Percentiles rank a stretch among this genome's conserved stretches.
Evolutionary conservation across 2,888 invertebrate genomes (phyloP).

Genomic region (Cheilosia vernalis): DNA sequence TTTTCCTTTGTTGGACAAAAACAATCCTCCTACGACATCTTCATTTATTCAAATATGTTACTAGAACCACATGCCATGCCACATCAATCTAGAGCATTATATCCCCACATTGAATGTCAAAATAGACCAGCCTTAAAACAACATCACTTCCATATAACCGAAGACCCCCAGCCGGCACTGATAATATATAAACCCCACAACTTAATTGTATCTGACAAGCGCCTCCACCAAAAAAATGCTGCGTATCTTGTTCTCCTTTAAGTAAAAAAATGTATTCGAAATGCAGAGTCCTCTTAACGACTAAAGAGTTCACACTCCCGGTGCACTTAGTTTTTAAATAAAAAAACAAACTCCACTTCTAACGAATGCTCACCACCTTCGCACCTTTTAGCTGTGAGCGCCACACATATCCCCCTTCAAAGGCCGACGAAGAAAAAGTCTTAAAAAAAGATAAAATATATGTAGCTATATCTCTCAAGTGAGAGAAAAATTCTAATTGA

Average conservation of each 20-base stretch:
- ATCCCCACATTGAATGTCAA: conserved; percentile 50
- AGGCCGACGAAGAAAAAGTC: conserved; percentile 6
- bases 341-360: conserved; percentile 12
- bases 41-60: neutral
- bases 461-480: conserved; percentile 47
- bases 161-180: conserved; percentile 51
- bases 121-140: conserved; percentile 44
- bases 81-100: conserved; percentile 27
- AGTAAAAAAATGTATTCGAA: conserved; percentile 11
- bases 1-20: neutral
- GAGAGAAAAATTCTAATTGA: conserved; percentile 69
- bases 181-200: conserved; percentile 57
- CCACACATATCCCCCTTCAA: conserved; percentile 9
- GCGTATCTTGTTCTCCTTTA: conserved; percentile 20
- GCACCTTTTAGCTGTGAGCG: conserved; percentile 18
- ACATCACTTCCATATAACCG: neutral
- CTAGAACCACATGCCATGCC: conserved; percentile 1
- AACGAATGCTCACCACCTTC: conserved; percentile 40
- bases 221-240: conserved; percentile 54
- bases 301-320: conserved; percentile 57
- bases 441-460: conserved; percentile 29
- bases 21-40: neutral
- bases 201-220: conserved; percentile 71
- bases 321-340: conserved; percentile 34
- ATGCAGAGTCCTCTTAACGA: conserved; percentile 59